Base-by-base conservation (phyloP, 2,888 invertebrate genomes). In the Polyommatus icarus region DNA sequence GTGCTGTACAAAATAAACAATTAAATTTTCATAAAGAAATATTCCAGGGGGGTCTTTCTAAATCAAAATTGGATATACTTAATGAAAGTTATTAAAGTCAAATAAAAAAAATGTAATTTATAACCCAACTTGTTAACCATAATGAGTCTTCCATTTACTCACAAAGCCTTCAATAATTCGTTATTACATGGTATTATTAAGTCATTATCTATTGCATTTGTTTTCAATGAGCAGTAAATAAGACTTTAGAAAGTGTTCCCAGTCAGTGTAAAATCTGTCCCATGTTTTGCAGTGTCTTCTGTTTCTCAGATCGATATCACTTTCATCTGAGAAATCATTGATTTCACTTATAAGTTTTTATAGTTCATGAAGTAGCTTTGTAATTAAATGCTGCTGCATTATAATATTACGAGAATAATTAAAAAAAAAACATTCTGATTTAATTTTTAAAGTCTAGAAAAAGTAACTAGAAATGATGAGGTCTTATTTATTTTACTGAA, bases 241-340 rank as follows among this genome's bases (percentile, higher is more conserved):
- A 78, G 73, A 81, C 76, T 78, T 77, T 80, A 81, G 81, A 81
- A 81, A 81, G 81, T 80, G 72, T 78, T 79, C 76, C 73, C 80
- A 46, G 71, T 67, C 15, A 71, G 76, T 77, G 36, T 18, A n/a
- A 71, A 75, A 76, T 75, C 29, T 29, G 50, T 29, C 24, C 54
- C 15, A 54, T 54, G 75, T 75, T 54, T 75, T 54, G 15, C 46
- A 29, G 50, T 75, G 24, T 72, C 32, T 40, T 29, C 67, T 67
- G n/a, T 50, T 76, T 46, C 40, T 71, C 46, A 73, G 61, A 78
- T 76, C 59, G 46, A 78, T 78, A 71, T 78, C 76, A 32, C 46
- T 76, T 76, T 77, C 77, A 32, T 77, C 54, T 29, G 46, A 75
- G 50, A 75, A 29, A 75, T 15, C 75, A 54, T 54, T 75, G 75